phyloP scores from a whole-genome alignment of 2,888 invertebrate species.

The Neoscelio sp. region DNA sequence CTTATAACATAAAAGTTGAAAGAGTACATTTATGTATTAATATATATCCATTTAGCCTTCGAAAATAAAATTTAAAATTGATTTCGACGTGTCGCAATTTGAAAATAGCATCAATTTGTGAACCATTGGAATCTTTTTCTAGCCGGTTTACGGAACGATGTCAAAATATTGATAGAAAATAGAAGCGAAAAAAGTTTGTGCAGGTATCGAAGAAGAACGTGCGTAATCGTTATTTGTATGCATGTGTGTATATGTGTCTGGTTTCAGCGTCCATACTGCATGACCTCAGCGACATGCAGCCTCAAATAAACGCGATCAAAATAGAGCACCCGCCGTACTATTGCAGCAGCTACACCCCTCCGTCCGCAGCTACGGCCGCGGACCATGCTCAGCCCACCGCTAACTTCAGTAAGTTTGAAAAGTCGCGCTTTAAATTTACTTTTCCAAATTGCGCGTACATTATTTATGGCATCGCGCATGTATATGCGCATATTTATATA shows the following conservation, averaged over 20 bases:
- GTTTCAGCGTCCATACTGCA: slow-evolving; percentile 96
- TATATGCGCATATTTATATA: not conserved
- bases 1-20: no score
- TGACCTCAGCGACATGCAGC: slow-evolving; percentile 91
- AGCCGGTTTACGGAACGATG: slow-evolving; percentile 8
- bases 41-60: no score
- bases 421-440: slow-evolving; percentile 67
- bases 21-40: no score
- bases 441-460: slow-evolving; percentile 59
- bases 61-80: slow-evolving; percentile 34
- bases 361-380: slow-evolving; percentile 85
- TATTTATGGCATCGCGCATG: slow-evolving; percentile 45
- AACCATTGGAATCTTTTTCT: slow-evolving; percentile 43
- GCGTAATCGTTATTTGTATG: slow-evolving; percentile 62
- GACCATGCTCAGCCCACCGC: slow-evolving; percentile 82
- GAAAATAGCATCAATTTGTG: slow-evolving; percentile 33
- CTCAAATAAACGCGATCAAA: slow-evolving; percentile 90
- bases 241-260: slow-evolving; percentile 63
- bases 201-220: slow-evolving; percentile 61
- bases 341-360: slow-evolving; percentile 91
- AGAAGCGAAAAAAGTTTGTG: slow-evolving; percentile 27
- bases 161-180: slow-evolving; percentile 21
- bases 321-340: slow-evolving; percentile 93
- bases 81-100: slow-evolving; percentile 29
- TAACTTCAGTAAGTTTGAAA: slow-evolving; percentile 82